Conservation (phyloP, 1,140 invertebrate species). For the Bathynomus jamesi region DNA sequence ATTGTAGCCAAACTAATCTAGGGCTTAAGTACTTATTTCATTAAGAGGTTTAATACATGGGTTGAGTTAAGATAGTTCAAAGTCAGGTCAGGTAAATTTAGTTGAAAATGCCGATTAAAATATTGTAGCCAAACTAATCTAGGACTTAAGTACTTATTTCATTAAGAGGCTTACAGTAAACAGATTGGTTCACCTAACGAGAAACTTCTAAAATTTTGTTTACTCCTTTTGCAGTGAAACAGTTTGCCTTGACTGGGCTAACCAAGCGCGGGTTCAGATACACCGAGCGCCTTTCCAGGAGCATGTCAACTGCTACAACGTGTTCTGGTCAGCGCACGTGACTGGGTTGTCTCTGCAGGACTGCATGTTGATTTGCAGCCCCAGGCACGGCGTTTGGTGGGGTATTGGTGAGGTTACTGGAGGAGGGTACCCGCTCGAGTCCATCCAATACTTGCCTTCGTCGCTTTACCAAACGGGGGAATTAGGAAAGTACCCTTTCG, state of each 20-base stretch:
- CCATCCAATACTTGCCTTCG: conserved; percentile 12
- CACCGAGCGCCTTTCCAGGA: conserved; percentile 6
- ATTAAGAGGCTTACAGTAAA: no score
- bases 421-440: conserved; percentile 19
- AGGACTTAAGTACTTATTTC: no score
- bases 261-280: conserved; percentile 20
- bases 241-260: conserved; percentile 24
- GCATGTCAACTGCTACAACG: conserved; percentile 24
- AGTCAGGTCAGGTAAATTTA: no score
- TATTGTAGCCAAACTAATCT: no score
- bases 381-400: conserved; percentile 18
- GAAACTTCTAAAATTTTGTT: not conserved
- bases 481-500: conserved; percentile 16
- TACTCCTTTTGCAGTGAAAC: conserved; percentile 9
- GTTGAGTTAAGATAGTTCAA: no score
- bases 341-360: conserved; percentile 20
- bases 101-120: no score
- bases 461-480: conserved; percentile 16
- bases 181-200: no score
- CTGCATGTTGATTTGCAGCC: conserved; percentile 6
- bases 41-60: no score
- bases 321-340: conserved; percentile 16
- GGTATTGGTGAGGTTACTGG: conserved; percentile 22
- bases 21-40: no score
- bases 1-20: no score